Conservation (phyloP, 2,888 invertebrate species). For the Euplagia quadripunctaria region DNA sequence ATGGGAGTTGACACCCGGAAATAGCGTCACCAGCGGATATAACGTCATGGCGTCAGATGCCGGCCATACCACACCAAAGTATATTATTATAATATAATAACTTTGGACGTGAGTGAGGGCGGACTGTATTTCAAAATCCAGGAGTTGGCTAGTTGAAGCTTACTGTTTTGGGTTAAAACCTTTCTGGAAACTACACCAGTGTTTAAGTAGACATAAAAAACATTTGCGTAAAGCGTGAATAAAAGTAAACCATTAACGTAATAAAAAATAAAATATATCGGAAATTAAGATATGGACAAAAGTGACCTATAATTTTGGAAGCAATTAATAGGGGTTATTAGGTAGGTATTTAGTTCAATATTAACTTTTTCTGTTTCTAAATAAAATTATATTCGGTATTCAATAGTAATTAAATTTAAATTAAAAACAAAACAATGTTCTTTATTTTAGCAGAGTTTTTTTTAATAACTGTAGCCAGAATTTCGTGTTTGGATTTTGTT, state of each 20-base stretch:
- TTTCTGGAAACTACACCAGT: not conserved
- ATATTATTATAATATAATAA: constrained; percentile 56
- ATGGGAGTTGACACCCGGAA: constrained; percentile 70
- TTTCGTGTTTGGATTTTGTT: not conserved
- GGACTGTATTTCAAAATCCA: not conserved
- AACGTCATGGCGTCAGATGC: constrained; percentile 45
- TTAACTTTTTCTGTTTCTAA: not conserved
- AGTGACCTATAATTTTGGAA: not conserved
- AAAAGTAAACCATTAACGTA: not conserved
- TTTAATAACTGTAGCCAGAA: too few species aligned
- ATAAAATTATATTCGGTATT: too few species aligned
- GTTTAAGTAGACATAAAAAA: not conserved
- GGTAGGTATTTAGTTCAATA: not conserved
- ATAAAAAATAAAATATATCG: not conserved
- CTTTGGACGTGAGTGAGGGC: constrained; percentile 7
- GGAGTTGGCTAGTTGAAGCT: not conserved
- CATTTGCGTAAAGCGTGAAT: too few species aligned
- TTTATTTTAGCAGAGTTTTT: not conserved
- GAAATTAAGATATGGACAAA: not conserved
- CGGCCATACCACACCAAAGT: constrained; percentile 31
- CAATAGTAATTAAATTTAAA: too few species aligned
- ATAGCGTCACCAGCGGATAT: constrained; percentile 66
- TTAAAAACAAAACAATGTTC: not conserved
- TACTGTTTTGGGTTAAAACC: not conserved
- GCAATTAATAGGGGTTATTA: not conserved